Conservation (phyloP, 2,797 vertebrate species). For the Sparidentex hasta region DNA sequence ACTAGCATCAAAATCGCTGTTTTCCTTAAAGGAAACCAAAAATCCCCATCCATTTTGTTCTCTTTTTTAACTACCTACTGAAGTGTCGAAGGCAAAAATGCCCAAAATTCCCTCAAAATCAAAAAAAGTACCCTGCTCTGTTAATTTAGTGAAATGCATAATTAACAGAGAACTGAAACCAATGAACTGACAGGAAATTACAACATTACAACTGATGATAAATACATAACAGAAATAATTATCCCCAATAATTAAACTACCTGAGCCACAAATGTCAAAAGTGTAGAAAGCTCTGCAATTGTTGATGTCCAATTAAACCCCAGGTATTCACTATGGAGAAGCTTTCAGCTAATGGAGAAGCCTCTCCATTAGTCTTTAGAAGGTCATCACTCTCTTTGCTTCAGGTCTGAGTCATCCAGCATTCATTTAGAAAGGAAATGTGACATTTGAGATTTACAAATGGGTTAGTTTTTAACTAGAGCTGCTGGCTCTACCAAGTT, state of each 20-base stretch:
- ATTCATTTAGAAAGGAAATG: constrained; percentile 44
- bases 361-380: constrained; percentile 16
- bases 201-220: not conserved
- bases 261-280: not conserved
- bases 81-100: too few relatives aligned
- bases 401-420: constrained; percentile 43
- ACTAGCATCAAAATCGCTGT: too few relatives aligned
- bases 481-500: not conserved
- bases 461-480: constrained; percentile 16
- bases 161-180: not conserved
- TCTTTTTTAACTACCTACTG: too few relatives aligned
- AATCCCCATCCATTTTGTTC: too few relatives aligned
- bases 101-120: too few relatives aligned
- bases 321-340: not conserved
- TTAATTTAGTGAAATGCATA: not conserved
- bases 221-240: constrained; percentile 15
- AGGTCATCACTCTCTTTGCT: constrained; percentile 43
- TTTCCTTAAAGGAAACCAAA: too few relatives aligned
- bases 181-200: not conserved
- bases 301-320: constrained; percentile 26
- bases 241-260: not conserved
- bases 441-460: constrained; percentile 61
- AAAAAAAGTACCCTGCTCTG: too few relatives aligned
- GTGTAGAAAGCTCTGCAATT: not conserved
- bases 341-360: too few relatives aligned